Conservation (phyloP, 2,113 vertebrate species). For the Gracilinanus agilis region DNA sequence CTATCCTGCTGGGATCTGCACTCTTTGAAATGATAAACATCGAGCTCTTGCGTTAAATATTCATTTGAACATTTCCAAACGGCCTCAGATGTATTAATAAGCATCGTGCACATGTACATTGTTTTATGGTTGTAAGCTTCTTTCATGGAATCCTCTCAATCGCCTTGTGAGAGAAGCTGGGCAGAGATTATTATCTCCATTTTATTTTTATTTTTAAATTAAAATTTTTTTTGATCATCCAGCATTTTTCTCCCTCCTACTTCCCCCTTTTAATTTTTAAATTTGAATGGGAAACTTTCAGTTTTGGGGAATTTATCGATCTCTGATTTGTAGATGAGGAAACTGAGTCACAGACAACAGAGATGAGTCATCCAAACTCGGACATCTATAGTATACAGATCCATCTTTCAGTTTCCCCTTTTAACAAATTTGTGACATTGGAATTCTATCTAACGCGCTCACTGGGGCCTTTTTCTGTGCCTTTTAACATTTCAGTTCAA, state of each 20-base stretch:
- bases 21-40: background rate
- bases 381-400: background rate
- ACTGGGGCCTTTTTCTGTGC: background rate
- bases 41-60: background rate
- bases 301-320: background rate
- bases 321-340: background rate
- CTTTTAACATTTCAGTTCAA: background rate
- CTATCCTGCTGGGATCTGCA: background rate
- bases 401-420: background rate
- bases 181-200: background rate
- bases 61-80: background rate
- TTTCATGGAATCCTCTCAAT: background rate
- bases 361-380: background rate
- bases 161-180: background rate
- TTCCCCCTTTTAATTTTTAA: background rate
- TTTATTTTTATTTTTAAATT: background rate
- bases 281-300: background rate
- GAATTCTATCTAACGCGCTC: background rate
- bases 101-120: background rate
- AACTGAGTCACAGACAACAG: background rate
- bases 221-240: background rate
- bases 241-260: background rate
- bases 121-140: background rate
- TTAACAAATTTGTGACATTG: background rate
- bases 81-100: background rate